Evolutionary conservation across 2,113 vertebrate species (phyloP).

Genomic region (Pedionomus torquatus): DNA sequence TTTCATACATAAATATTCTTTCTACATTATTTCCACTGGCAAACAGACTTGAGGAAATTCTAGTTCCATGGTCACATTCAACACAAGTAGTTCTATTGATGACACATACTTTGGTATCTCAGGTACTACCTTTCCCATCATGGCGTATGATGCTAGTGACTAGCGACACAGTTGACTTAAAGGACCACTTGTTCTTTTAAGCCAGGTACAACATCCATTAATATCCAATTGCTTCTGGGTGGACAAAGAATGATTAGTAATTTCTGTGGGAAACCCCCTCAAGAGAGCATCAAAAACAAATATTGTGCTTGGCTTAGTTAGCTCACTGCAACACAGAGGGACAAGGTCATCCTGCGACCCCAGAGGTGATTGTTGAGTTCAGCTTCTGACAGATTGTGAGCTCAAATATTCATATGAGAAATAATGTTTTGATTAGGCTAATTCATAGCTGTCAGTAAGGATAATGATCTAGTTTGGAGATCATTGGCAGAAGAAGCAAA

Average conservation of each 20-base stretch:
- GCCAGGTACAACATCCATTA: neutral
- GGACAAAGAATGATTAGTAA: neutral
- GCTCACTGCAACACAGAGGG: neutral
- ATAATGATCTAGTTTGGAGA: neutral
- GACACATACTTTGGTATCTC: neutral
- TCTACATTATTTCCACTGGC: neutral
- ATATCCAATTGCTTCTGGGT: neutral
- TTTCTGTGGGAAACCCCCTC: neutral
- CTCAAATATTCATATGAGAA: neutral
- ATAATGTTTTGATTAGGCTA: neutral
- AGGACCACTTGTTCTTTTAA: neutral
- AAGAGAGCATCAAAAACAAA: neutral
- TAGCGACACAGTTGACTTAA: too few species aligned
- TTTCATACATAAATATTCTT: neutral
- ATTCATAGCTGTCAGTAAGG: neutral
- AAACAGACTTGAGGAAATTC: neutral
- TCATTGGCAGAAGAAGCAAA: neutral
- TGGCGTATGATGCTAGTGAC: neutral
- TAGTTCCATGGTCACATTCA: neutral
- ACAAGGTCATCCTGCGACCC: neutral
- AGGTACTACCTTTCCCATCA: accelerated
- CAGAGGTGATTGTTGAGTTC: neutral
- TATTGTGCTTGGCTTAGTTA: accelerated
- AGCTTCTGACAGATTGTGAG: neutral
- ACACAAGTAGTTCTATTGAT: neutral